Base-by-base conservation (phyloP, 1,140 invertebrate genomes). In the Yoshiicerus persimilis region DNA sequence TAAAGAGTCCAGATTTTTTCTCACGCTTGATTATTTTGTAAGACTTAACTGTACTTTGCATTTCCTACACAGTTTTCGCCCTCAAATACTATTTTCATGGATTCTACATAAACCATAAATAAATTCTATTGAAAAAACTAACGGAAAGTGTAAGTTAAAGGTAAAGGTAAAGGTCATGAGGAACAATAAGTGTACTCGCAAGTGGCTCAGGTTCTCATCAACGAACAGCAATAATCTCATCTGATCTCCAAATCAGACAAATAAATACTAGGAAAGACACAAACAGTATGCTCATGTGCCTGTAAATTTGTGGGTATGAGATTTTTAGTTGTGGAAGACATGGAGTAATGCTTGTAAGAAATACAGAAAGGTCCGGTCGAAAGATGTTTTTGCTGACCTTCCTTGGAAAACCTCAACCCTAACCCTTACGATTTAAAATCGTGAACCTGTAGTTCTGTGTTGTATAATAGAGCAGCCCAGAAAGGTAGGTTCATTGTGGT, bases 351-450 rank as follows among this genome's bases (percentile, higher is more conserved):
- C 23, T 66, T 77, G 32, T 2, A 32, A 70, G 66, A 70, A 16
- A 70, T 6, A 32, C 9, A 38, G 34, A 77, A 34, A 77, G 70
- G 70, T 77, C 70, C 70, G 20, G 30, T 32, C 34, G 38, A 80
- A 80, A 80, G 75, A 80, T 36, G 75, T 80, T 80, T 36, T 34
- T 80, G 30, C 64, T 80, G 75, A 34, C 70, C 70, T 77, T 77
- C 9, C 13, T 36, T 34, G 64, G 27, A 32, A 30, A 32, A 32
- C 75, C 75, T 80, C 20, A 77, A 80, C 75, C 75, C 75, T 80
- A 36, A 80, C 75, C 75, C 75, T 80, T 80, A 36, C 13, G 32
- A n/a, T 2, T 75, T 23, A 38, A 36, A 38, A 77, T 34, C 16
- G 30, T 34, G 11, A 77, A 80, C 75, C 32, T 36, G 75, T 80